Evolutionary conservation across 2,888 invertebrate genomes (phyloP), one percentile per base, ranked within the genome.

Genomic region (Tetragonula carbonaria): DNA sequence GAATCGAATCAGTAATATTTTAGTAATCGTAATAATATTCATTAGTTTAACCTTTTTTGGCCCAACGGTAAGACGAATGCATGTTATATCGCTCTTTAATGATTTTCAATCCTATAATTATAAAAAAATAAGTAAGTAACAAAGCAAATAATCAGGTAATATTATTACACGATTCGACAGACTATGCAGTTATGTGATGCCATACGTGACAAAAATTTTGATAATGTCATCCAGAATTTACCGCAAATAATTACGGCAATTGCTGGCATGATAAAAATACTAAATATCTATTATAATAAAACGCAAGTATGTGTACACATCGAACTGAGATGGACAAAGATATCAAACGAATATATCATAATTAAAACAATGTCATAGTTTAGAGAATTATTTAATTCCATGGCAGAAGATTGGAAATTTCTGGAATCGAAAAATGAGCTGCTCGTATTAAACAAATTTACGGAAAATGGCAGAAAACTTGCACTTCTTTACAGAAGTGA

Each of bases 401-500:
- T 78, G 16, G 6, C 1, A 8, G 6, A 38, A n/a, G 45, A 38
- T 21, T 73, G 78, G 68, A 14, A 45, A 21, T 4, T 4, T n/a
- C 18, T 74, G 3, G 62, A 73, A 62, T 6, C 28, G 4, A 74
- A 21, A 59, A 38, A 59, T 0, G 66, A 74, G 33, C 1, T 57
- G 16, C 4, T n/a, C 2, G 18, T 74, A 13, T 50, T 78, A 11
- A 0, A 74, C 13, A 66, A 67, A 53, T 16, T 65, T 28, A 74
- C 66, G 2, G 13, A n/a, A 6, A 5, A 23, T 4, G 78, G 78
- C 16, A 14, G 0, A 2, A 33, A 13, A 51, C 6, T 78, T 51
- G 28, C 50, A 4, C 5, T 1, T 3, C 0, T 78, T 6, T 78
- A 78, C 23, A 74, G 51, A 50, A n/a, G 78, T 78, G 51, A 70